A percentile compares a stretch with the other conserved stretches of the same genome.
Conservation (phyloP, 1,140 invertebrate species). For the Leptinotarsa undecemlineata region DNA sequence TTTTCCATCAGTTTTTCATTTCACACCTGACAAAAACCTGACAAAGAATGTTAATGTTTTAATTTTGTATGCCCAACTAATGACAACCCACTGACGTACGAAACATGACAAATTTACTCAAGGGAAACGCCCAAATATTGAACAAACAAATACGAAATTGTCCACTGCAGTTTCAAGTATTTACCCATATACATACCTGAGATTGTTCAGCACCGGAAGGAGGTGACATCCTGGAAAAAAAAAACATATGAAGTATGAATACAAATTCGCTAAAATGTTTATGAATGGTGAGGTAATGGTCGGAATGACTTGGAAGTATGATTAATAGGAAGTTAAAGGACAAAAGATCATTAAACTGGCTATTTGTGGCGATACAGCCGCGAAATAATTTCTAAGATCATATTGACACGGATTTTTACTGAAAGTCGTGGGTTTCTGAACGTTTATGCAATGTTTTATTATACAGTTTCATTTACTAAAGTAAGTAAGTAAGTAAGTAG, state of each 20-base stretch:
- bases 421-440: neutral
- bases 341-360: neutral
- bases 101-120: conserved; percentile 1
- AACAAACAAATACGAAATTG: conserved; percentile 10
- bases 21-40: too few species aligned
- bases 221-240: conserved; percentile 79
- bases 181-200: conserved; percentile 66
- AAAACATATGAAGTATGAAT: conserved; percentile 28
- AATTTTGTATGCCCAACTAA: too few species aligned
- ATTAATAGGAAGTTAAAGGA: neutral
- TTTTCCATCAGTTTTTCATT: too few species aligned
- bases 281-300: conserved; percentile 5
- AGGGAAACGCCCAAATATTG: conserved; percentile 19
- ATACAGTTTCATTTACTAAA: too few species aligned
- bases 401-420: neutral
- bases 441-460: too few species aligned
- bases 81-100: too few species aligned
- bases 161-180: conserved; percentile 9
- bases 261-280: conserved; percentile 22
- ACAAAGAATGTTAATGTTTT: too few species aligned
- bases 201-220: conserved; percentile 76
- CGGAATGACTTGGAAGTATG: neutral
- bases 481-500: too few species aligned
- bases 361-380: too few species aligned
- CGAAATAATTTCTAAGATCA: too few species aligned